Evolutionary conservation across 1,140 invertebrate species (phyloP).

Genomic region (Trachymyrmex septentrionalis): DNA sequence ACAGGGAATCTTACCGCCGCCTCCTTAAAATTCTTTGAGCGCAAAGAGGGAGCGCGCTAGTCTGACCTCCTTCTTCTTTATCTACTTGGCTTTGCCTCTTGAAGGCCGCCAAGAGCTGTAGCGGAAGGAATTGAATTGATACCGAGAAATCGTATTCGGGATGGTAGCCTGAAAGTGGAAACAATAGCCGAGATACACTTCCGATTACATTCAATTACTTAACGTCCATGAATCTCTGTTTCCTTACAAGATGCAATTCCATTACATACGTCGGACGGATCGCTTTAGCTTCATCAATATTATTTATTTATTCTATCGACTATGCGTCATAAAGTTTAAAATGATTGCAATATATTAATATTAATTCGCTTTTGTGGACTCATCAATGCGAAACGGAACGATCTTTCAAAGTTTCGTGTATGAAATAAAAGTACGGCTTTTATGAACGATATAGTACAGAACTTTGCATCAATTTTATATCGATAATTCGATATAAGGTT

Average conservation of each 20-base stretch:
- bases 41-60: neutral
- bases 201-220: slow-evolving; percentile 82
- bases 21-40: slow-evolving; percentile 66
- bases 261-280: neutral
- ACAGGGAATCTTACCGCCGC: slow-evolving; percentile 26
- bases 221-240: slow-evolving; percentile 43
- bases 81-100: slow-evolving; percentile 10
- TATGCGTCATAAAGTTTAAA: neutral
- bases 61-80: slow-evolving; percentile 18
- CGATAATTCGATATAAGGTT: neutral
- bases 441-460: neutral
- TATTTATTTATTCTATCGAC: neutral
- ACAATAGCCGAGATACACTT: slow-evolving; percentile 63
- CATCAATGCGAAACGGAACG: slow-evolving; percentile 1
- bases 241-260: slow-evolving; percentile 6
- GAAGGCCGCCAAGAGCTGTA: neutral
- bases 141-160: slow-evolving; percentile 47
- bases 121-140: slow-evolving; percentile 61
- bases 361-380: neutral
- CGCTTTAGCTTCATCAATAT: neutral
- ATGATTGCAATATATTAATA: neutral
- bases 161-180: neutral
- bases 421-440: neutral
- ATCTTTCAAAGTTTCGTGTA: neutral
- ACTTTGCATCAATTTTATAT: neutral